Conservation (phyloP, 2,113 vertebrate species). For the Corythornis madagascariensis region DNA sequence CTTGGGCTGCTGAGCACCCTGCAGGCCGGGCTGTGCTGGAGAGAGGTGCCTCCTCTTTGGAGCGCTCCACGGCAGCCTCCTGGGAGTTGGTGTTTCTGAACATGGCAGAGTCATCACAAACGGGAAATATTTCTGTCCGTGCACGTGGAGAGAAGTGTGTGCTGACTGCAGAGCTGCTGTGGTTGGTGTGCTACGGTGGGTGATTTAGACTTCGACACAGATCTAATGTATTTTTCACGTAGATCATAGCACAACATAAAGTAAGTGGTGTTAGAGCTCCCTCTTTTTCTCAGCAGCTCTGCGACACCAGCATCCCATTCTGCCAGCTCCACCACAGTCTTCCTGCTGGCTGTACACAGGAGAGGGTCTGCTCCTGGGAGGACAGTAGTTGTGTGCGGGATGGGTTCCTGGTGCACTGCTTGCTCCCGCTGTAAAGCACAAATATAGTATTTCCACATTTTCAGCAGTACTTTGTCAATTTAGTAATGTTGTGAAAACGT, state of each 20-base stretch:
- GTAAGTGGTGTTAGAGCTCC: background rate
- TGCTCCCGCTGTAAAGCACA: background rate
- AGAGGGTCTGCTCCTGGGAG: background rate
- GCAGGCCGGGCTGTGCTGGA: background rate
- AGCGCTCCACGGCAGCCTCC: background rate
- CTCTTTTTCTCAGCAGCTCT: background rate
- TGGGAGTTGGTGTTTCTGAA: background rate
- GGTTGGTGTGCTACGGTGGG: fast-evolving
- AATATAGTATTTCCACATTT: background rate
- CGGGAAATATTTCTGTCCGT: background rate
- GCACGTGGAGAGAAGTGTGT: background rate
- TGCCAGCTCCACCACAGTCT: background rate
- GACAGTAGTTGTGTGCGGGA: background rate
- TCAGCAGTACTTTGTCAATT: background rate
- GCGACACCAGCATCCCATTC: background rate
- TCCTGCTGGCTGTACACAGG: background rate
- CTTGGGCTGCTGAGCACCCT: background rate
- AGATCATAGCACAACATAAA: background rate
- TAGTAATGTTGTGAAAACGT: background rate
- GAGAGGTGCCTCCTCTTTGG: background rate
- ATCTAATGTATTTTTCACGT: background rate
- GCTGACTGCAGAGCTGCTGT: background rate
- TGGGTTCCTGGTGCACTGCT: background rate
- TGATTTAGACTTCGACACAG: background rate
- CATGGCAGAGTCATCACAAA: background rate